Percentiles rank a stretch among this genome's conserved stretches.
These are phyloP conservation scores for Anguilla rostrata DNA, from an alignment of 2,113 vertebrate species.

Conservation along the genomic window DNA sequence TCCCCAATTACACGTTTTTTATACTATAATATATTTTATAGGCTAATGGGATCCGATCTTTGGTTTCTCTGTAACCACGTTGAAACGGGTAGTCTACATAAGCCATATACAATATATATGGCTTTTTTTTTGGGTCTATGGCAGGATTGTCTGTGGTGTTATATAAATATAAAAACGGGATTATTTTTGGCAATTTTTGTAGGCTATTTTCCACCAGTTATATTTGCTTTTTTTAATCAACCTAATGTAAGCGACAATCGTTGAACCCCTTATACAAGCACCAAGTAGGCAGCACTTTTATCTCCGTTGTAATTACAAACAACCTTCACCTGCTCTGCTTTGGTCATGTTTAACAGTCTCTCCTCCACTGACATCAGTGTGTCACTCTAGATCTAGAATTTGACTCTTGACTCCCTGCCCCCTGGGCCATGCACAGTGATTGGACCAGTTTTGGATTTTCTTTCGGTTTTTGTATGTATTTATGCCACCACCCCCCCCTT, in stretches of 20 bases:
- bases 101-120: too few relatives aligned
- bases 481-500: neutral
- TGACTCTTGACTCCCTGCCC: constrained; percentile 1
- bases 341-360: neutral
- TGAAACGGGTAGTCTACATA: neutral
- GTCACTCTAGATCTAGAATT: neutral
- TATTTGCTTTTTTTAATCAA: too few relatives aligned
- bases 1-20: neutral
- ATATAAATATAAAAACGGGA: neutral
- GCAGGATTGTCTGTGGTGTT: neutral
- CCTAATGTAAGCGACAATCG: too few relatives aligned
- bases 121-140: neutral
- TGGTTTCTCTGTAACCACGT: neutral
- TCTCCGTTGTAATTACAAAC: neutral
- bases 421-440: constrained; percentile 3
- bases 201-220: too few relatives aligned
- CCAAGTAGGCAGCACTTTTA: neutral
- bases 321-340: constrained; percentile 7
- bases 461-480: neutral
- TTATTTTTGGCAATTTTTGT: neutral
- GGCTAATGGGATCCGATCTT: neutral
- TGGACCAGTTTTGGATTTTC: neutral
- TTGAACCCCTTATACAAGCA: neutral
- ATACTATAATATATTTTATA: neutral
- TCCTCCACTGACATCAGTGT: neutral